Percentiles rank a stretch among this genome's conserved stretches.
Evolutionary conservation across 2,888 invertebrate genomes (phyloP).

Genomic region (Pseudococcus jackbeardsleyi): DNA sequence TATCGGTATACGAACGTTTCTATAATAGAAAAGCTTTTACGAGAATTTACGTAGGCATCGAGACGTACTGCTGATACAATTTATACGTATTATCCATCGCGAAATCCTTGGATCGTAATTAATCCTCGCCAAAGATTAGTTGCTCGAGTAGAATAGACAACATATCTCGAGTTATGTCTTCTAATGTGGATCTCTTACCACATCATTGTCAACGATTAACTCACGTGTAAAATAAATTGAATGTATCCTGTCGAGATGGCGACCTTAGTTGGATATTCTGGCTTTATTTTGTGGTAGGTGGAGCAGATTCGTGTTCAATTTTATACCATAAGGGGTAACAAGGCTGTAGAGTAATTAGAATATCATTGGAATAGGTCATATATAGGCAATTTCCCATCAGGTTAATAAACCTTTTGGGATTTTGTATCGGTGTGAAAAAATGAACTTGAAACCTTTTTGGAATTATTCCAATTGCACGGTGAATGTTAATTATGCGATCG

Average conservation of each 20-base stretch:
- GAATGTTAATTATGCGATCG: constrained; percentile 34
- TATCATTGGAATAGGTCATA: constrained; percentile 44
- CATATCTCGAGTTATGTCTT: constrained; percentile 33
- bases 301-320: neutral
- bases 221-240: constrained; percentile 46
- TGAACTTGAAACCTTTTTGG: constrained; percentile 47
- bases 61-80: neutral
- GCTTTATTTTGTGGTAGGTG: neutral
- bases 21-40: neutral
- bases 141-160: neutral
- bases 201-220: neutral
- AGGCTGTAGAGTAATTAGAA: neutral
- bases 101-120: constrained; percentile 1
- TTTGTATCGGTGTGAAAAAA: neutral
- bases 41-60: neutral
- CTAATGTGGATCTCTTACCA: neutral
- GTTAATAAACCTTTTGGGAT: constrained; percentile 34
- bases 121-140: neutral
- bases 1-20: neutral
- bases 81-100: neutral
- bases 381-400: constrained; percentile 1
- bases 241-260: constrained; percentile 35
- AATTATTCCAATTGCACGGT: constrained; percentile 10
- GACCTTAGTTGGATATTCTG: constrained; percentile 15
- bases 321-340: neutral